Evolutionary conservation across 2,113 vertebrate species (phyloP).

Genomic region (Alexandromys fortis): DNA sequence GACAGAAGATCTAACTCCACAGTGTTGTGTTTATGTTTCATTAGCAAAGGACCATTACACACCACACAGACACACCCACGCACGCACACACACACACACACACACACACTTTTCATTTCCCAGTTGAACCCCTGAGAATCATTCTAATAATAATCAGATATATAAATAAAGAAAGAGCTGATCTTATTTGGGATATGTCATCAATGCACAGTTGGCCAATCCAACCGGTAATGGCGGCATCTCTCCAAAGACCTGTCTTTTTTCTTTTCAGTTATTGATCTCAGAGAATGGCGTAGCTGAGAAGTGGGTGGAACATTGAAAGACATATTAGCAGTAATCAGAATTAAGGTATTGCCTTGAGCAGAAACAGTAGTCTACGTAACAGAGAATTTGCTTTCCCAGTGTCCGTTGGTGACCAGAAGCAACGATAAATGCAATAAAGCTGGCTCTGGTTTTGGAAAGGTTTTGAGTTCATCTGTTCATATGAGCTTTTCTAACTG

Average conservation of each 20-base stretch:
- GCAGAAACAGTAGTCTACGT: neutral
- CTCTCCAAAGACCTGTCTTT: neutral
- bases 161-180: slow-evolving; percentile 46
- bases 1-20: neutral
- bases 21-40: neutral
- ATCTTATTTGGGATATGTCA: neutral
- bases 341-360: neutral
- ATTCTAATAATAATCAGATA: slow-evolving; percentile 56
- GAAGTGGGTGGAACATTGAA: neutral
- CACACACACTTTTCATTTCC: neutral
- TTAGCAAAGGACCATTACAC: neutral
- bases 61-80: neutral
- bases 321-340: neutral
- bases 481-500: neutral
- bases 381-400: slow-evolving; percentile 24
- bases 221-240: neutral
- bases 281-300: neutral
- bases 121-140: neutral
- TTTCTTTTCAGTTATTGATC: neutral
- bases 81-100: too few species aligned
- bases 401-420: slow-evolving; percentile 31
- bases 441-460: neutral
- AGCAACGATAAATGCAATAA: slow-evolving; percentile 50
- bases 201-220: neutral
- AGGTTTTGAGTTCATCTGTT: slow-evolving; percentile 40